Evolutionary conservation across 2,113 vertebrate genomes (phyloP), one percentile per base, ranked within the genome.

Genomic region (Nycticryphes semicollaris): DNA sequence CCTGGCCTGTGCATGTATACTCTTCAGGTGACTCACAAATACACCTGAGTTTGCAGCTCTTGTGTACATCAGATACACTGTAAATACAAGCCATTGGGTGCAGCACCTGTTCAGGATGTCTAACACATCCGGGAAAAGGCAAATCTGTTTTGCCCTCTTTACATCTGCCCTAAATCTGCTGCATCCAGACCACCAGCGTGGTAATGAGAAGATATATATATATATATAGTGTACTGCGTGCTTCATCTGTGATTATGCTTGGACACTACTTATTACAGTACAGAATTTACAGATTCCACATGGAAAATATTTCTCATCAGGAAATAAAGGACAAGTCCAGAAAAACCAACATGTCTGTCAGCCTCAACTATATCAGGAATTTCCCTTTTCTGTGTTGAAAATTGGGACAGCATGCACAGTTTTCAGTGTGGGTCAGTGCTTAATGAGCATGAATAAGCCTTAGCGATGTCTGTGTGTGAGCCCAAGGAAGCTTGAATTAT

Each of bases 401-500:
- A 53, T 1, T 28, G 19, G 35, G 41, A 64, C 39, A 82, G 43
- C 37, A 8, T 31, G 17, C 60, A n/a, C 14, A 63, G 21, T 43
- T 84, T 91, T 33, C 31, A 75, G 57, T 19, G 20, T 63, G 41
- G 70, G 33, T 68, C 37, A 24, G 31, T 69, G 54, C 23, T 85
- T 73, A 93, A 70, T 7, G 25, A 54, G 48, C 39, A 53, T 39
- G 57, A 93, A 82, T 77, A 95, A 95, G n/a, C 67, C 62, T 85
- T 54, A 64, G 24, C 48, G 62, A 66, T 51, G n/a, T 53, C 50
- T 41, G 17, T 48, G 41, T 68, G 56, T 60, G 80, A 86, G 41
- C 59, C 62, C 66, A 69, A 78, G 64, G 39, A 81, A 89, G 19
- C 39, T 50, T 95, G 67, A 96, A 93, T 93, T 95, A 93, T 96